Conservation (phyloP, 2,888 invertebrate species). For the Dynastes grantii region DNA sequence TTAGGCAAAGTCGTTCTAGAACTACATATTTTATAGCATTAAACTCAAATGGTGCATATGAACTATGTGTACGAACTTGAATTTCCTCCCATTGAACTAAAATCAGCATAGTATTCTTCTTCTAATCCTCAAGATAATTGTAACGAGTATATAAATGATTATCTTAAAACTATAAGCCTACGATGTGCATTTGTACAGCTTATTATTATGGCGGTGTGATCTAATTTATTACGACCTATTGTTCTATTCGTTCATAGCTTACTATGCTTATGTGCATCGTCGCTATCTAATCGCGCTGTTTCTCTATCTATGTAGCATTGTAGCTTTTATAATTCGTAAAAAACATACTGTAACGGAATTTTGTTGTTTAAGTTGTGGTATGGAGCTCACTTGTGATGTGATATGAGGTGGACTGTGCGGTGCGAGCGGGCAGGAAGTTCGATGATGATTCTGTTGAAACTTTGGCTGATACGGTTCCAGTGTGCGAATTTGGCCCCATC, state of each 20-base stretch:
- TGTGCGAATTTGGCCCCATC: slow-evolving; percentile 96
- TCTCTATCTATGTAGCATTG: background rate
- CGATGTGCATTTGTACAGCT: too few species aligned
- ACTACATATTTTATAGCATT: too few species aligned
- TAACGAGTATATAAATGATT: too few species aligned
- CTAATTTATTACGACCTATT: too few species aligned
- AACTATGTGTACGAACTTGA: too few species aligned
- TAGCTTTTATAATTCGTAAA: slow-evolving; percentile 12
- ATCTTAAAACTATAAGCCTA: too few species aligned
- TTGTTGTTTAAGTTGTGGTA: slow-evolving; percentile 50
- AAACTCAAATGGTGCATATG: too few species aligned
- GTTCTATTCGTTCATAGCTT: background rate
- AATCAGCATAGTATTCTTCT: too few species aligned
- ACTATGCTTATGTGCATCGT: background rate
- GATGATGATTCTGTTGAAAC: slow-evolving; percentile 83
- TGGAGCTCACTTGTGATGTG: slow-evolving; percentile 68
- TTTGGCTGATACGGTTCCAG: slow-evolving; percentile 93
- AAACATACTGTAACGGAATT: slow-evolving; percentile 49
- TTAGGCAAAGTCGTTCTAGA: too few species aligned
- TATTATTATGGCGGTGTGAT: too few species aligned
- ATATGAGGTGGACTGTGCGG: slow-evolving; percentile 68
- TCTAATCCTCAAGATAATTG: too few species aligned
- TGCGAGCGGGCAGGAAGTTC: slow-evolving; percentile 82
- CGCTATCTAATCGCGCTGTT: background rate
- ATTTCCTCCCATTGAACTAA: too few species aligned